These are phyloP conservation scores for Dolichopus griseipennis DNA, from an alignment of 2,888 invertebrate species.

Conservation along the genomic window DNA sequence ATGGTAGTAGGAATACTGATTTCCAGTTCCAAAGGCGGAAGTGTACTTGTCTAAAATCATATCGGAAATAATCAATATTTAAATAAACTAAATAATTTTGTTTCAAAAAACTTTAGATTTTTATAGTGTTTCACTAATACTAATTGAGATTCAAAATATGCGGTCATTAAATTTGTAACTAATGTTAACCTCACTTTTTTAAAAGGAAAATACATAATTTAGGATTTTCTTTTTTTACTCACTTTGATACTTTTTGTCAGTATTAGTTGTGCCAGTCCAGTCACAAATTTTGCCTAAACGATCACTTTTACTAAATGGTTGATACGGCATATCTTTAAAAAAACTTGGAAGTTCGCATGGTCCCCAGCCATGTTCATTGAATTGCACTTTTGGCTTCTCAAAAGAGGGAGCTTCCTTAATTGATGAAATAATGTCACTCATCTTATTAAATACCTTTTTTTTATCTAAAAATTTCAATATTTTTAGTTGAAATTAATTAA, in stretches of 20 bases:
- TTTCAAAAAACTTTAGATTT: no score
- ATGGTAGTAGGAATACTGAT: conserved; percentile 96
- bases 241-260: conserved; percentile 91
- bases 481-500: not conserved
- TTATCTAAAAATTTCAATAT: no score
- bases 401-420: conserved; percentile 29
- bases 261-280: conserved; percentile 90
- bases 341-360: conserved; percentile 90
- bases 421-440: conserved; percentile 35
- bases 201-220: not conserved
- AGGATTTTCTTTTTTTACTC: conserved; percentile 38
- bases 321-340: conserved; percentile 73
- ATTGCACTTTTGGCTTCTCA: conserved; percentile 37
- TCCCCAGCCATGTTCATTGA: conserved; percentile 74
- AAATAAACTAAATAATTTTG: no score
- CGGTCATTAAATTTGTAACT: no score
- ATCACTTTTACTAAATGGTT: conserved; percentile 98
- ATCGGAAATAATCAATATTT: not conserved
- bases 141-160: no score
- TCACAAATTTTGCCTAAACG: conserved; percentile 97
- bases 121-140: no score
- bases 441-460: conserved; percentile 13
- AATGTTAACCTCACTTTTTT: conserved; percentile 1
- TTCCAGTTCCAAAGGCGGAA: conserved; percentile 87
- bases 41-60: conserved; percentile 68